A percentile compares a stretch with the other conserved stretches of the same genome.
phyloP scores from a whole-genome alignment of 2,888 invertebrate genomes.

The Drosophila meridiana region DNA sequence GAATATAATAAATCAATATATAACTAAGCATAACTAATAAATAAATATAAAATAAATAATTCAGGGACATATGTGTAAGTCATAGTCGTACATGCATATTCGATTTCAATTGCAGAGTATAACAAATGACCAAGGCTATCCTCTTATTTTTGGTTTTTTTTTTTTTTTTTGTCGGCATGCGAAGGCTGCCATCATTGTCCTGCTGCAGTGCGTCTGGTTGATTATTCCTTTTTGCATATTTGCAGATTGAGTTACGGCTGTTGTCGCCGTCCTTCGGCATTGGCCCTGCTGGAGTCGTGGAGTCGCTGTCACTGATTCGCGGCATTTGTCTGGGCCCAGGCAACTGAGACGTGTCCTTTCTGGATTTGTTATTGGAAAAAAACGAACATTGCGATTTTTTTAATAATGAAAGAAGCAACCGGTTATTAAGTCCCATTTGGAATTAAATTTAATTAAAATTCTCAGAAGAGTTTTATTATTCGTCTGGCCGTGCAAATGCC shows the following conservation, averaged over 20 bases:
- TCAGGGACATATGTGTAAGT: not conserved
- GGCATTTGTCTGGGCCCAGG: slow-evolving; percentile 40
- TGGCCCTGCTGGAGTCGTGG: slow-evolving; percentile 8
- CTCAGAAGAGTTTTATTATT: slow-evolving; percentile 13
- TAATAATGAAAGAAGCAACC: slow-evolving; percentile 56
- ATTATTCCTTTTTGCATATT: slow-evolving; percentile 55
- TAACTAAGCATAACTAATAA: too few species aligned
- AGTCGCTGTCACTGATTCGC: slow-evolving; percentile 47
- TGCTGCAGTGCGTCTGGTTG: slow-evolving; percentile 50
- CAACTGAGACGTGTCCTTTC: slow-evolving; percentile 10
- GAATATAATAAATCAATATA: too few species aligned
- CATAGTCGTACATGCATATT: not conserved
- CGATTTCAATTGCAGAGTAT: slow-evolving; percentile 26
- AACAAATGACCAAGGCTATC: slow-evolving; percentile 26
- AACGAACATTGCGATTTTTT: slow-evolving; percentile 65
- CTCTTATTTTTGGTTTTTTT: not conserved
- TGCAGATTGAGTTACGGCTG: slow-evolving; percentile 70
- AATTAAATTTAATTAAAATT: slow-evolving; percentile 60
- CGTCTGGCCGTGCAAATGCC: not conserved
- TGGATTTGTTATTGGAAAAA: slow-evolving; percentile 63
- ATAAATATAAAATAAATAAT: too few species aligned
- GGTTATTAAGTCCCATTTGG: slow-evolving; percentile 62
- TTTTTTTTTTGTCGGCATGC: not conserved
- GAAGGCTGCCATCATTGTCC: slow-evolving; percentile 51
- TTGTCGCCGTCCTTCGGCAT: slow-evolving; percentile 41